phyloP scores from a whole-genome alignment of 1,140 invertebrate species.

The Musca domestica region DNA sequence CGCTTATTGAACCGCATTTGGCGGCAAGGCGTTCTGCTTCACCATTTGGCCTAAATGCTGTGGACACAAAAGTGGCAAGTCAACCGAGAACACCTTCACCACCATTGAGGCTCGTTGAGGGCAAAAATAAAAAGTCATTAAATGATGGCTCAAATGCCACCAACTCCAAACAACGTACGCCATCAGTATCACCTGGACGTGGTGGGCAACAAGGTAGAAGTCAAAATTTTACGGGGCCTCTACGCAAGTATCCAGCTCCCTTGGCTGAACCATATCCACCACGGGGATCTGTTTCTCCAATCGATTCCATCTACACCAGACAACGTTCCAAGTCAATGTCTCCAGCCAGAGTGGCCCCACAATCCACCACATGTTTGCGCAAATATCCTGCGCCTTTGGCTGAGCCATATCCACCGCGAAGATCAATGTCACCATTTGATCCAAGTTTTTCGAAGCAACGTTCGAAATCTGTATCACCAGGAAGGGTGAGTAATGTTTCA shows the following conservation, averaged over 20 bases:
- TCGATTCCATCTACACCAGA: conserved; percentile 29
- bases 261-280: conserved; percentile 39
- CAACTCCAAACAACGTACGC: background rate
- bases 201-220: background rate
- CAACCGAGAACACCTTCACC: background rate
- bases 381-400: conserved; percentile 44
- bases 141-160: background rate
- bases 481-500: conserved; percentile 12
- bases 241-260: conserved; percentile 43
- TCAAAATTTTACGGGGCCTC: conserved; percentile 20
- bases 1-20: conserved; percentile 39
- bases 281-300: conserved; percentile 39
- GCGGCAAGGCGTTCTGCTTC: conserved; percentile 36
- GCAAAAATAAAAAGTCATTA: background rate
- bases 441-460: conserved; percentile 34
- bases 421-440: conserved; percentile 41
- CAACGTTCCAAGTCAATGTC: too few species aligned
- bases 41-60: conserved; percentile 42
- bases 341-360: background rate
- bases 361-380: conserved; percentile 28
- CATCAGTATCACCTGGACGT: background rate
- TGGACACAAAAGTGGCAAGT: conserved; percentile 23
- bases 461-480: too few species aligned
- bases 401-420: conserved; percentile 34
- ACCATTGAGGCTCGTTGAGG: too few species aligned